Base-by-base conservation (phyloP, 1,140 invertebrate genomes). In the Pogonognathellus flavescens region DNA sequence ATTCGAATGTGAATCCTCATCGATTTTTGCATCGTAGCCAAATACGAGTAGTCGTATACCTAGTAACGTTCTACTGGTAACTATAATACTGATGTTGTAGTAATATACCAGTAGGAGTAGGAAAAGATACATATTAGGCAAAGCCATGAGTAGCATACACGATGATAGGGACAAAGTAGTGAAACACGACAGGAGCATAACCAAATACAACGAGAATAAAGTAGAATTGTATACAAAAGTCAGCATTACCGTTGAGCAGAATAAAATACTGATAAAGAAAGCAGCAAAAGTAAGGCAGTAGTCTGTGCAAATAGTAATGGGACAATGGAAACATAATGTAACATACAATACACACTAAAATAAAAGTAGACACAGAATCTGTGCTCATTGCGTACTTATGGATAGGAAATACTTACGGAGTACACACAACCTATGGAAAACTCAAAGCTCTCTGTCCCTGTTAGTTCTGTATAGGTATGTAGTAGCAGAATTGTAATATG, bases 1-100 rank as follows among this genome's bases (percentile, higher is more conserved):
- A 76, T 76, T 76, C 70, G 70, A 76, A 76, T 76, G 70, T 50
- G 70, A 76, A 76, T 76, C 70, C 70, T 76, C 70, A 76, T 76
- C 70, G 70, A 76, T 76, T 76, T 76, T 76, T 76, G 31, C 70
- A 76, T 76, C 70, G 70, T 50, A 76, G 70, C 70, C 70, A 76
- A 76, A 76, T n/a, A n/a, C 31, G n/a, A 76, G 49, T 57, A 57
- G 11, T 14, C 2, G n/a, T 13, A n/a, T n/a, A 57, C 10, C 1
- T 57, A 57, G 53, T 57, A 57, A 1, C 9, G 53, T 14, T 2
- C 53, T 14, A n/a, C 53, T 14, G 2, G 53, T 14, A 13, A 57
- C 53, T 14, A 57, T 14, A n/a, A 57, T 2, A 57, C 11, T 14
- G 53, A 57, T 13, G 10, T 2, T 14, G 53, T 57, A 57, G 53